Evolutionary conservation across 2,888 invertebrate genomes (phyloP), one percentile per base, ranked within the genome.

Genomic region (Leistus spinibarbis): DNA sequence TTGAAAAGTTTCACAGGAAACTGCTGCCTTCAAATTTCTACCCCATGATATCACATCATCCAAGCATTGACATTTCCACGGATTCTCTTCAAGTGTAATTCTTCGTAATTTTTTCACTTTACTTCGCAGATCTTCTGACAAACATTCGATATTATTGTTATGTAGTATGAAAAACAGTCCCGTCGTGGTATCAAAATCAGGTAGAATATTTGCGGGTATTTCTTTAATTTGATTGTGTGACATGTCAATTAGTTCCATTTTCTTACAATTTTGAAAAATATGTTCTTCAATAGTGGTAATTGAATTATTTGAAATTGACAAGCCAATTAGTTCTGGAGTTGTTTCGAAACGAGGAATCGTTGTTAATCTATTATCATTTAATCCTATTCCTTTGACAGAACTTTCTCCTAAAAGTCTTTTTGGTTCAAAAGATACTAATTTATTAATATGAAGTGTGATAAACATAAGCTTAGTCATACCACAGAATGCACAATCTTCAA

Each of bases 41-140:
- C 40, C 70, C 70, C 70, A 70, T 3, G 62, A 27, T n/a, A 62
- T 70, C 13, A 70, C 63, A 27, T 70, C 63, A 70, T 63, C 62
- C 63, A 70, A 63, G 53, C 70, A 70, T 13, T 70, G 62, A 20
- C 70, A 70, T 9, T 63, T 27, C 70, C 70, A 70, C 13, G 70
- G 70, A n/a, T 70, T 70, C 13, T 54, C 70, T 40, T 70, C 40
- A 17, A 70, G 22, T 13, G 70, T 70, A 9, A 70, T 2, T 19
- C 63, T 62, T 62, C 20, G 60, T 54, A 70, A 62, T 70, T 19
- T 53, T 17, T 70, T 70, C 7, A 70, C 19, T 22, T 70, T 60
- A 19, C 62, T 17, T 53, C 63, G 27, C 4, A 70, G 1, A 16
- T 70, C 63, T 20, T 70, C 27, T 5, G 22, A 53, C 16, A 70